phyloP scores from a whole-genome alignment of 2,797 vertebrate genomes.

The Muscicapa comitata region DNA sequence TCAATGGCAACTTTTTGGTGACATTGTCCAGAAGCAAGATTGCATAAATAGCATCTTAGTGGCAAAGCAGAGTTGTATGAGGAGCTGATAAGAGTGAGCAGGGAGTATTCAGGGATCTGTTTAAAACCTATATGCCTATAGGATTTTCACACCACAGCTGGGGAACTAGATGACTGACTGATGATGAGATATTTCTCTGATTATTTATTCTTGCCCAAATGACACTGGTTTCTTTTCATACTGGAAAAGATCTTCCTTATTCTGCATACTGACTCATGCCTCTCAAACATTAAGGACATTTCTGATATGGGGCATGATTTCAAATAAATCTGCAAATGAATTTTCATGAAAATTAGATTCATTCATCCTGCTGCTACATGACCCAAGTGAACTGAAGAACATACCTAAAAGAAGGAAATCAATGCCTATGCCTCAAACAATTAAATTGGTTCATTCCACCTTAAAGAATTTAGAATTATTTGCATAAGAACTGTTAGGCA shows the following conservation, averaged over 20 bases:
- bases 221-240: not conserved
- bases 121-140: not conserved
- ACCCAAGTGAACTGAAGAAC: not conserved
- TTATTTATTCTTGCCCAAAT: not conserved
- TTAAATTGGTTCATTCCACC: not conserved
- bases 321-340: not conserved
- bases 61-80: not conserved
- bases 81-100: not conserved
- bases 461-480: not conserved
- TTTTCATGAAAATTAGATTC: not conserved
- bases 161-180: not conserved
- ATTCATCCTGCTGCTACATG: not conserved
- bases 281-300: not conserved
- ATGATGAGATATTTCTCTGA: not conserved
- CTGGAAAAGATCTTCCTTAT: not conserved
- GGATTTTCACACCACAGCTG: not conserved
- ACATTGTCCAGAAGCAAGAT: not conserved
- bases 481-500: not conserved
- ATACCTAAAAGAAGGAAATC: not conserved
- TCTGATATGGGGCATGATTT: not conserved
- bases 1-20: not conserved
- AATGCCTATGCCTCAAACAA: not conserved
- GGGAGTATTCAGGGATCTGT: not conserved
- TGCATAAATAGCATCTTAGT: not conserved
- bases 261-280: not conserved